Evolutionary conservation across 2,797 vertebrate genomes (phyloP), one percentile per base, ranked within the genome.

Genomic region (Zalophus californianus): DNA sequence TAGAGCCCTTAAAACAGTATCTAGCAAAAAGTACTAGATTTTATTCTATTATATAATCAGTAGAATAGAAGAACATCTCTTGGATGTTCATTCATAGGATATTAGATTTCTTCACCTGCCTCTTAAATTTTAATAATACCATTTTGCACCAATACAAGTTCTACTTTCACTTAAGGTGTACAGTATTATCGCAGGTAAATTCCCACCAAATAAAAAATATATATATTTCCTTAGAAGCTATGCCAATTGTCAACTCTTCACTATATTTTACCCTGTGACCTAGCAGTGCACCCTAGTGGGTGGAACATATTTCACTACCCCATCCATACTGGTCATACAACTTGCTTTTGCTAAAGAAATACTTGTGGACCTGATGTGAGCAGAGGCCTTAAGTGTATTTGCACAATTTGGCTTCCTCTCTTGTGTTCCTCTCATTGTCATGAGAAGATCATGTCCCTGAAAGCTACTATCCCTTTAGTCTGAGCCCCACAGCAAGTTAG

Each of bases 261-360:
- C 25, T 82, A 16, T 23, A 83, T 95, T 93, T 92, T 27, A 58
- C 62, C 13, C 8, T 41, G 7, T 62, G 50, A 68, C 29, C 25
- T 78, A 44, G 2, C 5, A 80, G 1, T 79, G 20, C 5, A 15
- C 38, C 84, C 18, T 12, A 44, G 10, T 29, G 25, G 8, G 18
- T n/a, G 7, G 60, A 25, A 7, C 73, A n/a, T 13, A 64, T 44
- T 72, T 92, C 54, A 54, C 16, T 52, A 27, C 1, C n/a, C 7
- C 27, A 56, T 41, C 21, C 16, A 13, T 29, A 62, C 0, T 60
- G 66, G 3, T 48, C 35, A 50, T 58, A 7, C 3, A 10, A 85
- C 16, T 66, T 73, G 48, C 18, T 93, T 86, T 92, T 68, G 27
- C 70, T 72, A 73, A 89, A 85, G 12, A 94, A 77, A 85, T 60